Evolutionary conservation across 2,797 vertebrate genomes (phyloP).

Genomic region (Typhlichthys subterraneus): DNA sequence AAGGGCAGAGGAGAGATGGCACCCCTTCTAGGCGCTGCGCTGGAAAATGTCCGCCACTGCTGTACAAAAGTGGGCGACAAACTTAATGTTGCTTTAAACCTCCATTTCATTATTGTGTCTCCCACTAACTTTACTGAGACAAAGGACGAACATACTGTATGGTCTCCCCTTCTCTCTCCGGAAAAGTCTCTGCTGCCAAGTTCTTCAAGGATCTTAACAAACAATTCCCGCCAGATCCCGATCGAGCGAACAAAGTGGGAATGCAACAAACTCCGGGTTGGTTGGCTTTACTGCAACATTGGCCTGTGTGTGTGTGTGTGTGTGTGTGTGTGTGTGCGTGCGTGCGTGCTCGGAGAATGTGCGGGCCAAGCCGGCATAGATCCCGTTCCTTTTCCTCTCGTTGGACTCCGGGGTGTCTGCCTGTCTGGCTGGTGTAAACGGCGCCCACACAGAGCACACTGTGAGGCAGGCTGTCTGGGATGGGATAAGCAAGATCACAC

Average conservation of each 20-base stretch:
- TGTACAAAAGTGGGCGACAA: not conserved
- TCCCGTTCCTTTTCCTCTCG: slow-evolving; percentile 3
- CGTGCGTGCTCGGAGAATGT: slow-evolving; percentile 1
- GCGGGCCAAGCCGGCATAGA: not conserved
- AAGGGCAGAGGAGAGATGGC: slow-evolving; percentile 21
- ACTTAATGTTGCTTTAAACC: no score
- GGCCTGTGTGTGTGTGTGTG: not conserved
- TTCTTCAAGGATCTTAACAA: no score
- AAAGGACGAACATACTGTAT: no score
- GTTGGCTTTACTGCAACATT: slow-evolving; percentile 12
- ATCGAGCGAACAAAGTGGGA: slow-evolving; percentile 29
- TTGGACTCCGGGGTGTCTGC: slow-evolving; percentile 15
- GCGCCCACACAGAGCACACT: slow-evolving; percentile 15
- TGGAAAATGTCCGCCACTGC: slow-evolving; percentile 3
- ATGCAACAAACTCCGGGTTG: slow-evolving; percentile 16
- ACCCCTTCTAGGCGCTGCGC: slow-evolving; percentile 10
- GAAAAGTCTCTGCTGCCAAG: no score
- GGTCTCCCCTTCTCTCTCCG: slow-evolving; percentile 3
- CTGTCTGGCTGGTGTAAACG: slow-evolving; percentile 9
- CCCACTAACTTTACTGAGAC: no score
- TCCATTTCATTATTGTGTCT: no score
- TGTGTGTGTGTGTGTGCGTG: not conserved
- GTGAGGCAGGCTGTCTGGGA: slow-evolving; percentile 2
- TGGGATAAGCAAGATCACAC: slow-evolving; percentile 6
- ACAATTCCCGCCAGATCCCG: slow-evolving; percentile 17